Conservation (phyloP, 64 coral and sea anemone species). For the Trachythela sp. region DNA sequence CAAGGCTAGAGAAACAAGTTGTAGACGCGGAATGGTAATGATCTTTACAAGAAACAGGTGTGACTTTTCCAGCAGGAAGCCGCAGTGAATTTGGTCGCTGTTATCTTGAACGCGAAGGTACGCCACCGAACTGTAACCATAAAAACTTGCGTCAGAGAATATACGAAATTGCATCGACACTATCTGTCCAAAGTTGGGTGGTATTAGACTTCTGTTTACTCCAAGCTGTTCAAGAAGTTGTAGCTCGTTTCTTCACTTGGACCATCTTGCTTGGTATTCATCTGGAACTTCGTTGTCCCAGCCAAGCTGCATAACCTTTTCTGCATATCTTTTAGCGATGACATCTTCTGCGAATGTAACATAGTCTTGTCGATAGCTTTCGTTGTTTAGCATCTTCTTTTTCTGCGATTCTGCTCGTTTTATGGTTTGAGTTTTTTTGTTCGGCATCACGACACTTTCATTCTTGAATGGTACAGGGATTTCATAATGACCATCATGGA, state of each 20-base stretch:
- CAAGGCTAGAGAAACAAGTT: background rate
- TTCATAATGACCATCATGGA: too few relatives aligned
- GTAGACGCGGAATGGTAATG: background rate
- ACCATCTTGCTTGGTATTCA: too few relatives aligned
- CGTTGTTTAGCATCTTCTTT: conserved; percentile 20
- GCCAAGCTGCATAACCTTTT: background rate
- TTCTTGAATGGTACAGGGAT: too few relatives aligned
- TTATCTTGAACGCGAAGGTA: conserved; percentile 22
- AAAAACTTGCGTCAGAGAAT: background rate
- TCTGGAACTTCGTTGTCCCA: too few relatives aligned
- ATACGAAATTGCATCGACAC: too few relatives aligned
- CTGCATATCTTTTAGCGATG: conserved; percentile 34
- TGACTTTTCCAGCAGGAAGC: conserved; percentile 20
- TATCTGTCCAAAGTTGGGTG: too few relatives aligned
- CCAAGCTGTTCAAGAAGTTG: too few relatives aligned
- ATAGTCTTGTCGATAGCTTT: conserved; percentile 31
- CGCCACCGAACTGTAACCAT: conserved; percentile 24
- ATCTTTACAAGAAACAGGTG: background rate
- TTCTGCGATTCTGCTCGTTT: too few relatives aligned
- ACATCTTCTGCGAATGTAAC: conserved; percentile 25
- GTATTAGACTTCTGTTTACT: too few relatives aligned
- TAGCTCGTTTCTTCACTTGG: too few relatives aligned
- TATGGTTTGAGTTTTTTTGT: too few relatives aligned
- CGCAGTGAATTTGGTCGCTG: conserved; percentile 14
- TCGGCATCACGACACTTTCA: too few relatives aligned